A percentile compares a stretch with the other conserved stretches of the same genome.
Evolutionary conservation across 2,888 invertebrate genomes (phyloP).

Genomic region (Orthosia gracilis): DNA sequence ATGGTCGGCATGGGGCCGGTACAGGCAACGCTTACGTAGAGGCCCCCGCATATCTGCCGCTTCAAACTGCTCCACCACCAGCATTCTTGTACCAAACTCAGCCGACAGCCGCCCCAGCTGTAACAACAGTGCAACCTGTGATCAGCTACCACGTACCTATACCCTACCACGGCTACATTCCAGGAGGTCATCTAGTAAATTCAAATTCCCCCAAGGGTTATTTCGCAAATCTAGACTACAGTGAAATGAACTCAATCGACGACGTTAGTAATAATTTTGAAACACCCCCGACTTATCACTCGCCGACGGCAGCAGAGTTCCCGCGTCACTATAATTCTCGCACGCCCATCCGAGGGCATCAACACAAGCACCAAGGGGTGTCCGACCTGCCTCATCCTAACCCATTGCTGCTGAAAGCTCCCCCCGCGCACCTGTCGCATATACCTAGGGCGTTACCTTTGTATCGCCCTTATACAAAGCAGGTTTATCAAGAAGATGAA

Average conservation of each 20-base stretch:
- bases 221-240: conserved; percentile 76
- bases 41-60: conserved; percentile 79
- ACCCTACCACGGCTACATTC: conserved; percentile 72
- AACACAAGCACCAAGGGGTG: conserved; percentile 70
- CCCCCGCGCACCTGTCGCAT: conserved; percentile 82
- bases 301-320: conserved; percentile 71
- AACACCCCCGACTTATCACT: conserved; percentile 71
- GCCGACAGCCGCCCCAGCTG: conserved; percentile 76
- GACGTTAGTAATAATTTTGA: conserved; percentile 79
- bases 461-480: conserved; percentile 81
- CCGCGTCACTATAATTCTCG: conserved; percentile 83
- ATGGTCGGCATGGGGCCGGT: conserved; percentile 49
- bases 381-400: conserved; percentile 83
- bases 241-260: conserved; percentile 78
- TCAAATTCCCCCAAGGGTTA: conserved; percentile 77
- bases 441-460: conserved; percentile 85
- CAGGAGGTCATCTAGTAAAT: conserved; percentile 73
- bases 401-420: conserved; percentile 80
- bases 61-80: conserved; percentile 71
- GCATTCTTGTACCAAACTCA: conserved; percentile 80
- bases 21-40: conserved; percentile 76
- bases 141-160: conserved; percentile 76
- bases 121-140: conserved; percentile 77
- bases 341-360: conserved; percentile 76
- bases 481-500: conserved; percentile 79